Evolutionary conservation across 2,797 vertebrate species (phyloP), one percentile per base, ranked within the genome.

Genomic region (Netta rufina): DNA sequence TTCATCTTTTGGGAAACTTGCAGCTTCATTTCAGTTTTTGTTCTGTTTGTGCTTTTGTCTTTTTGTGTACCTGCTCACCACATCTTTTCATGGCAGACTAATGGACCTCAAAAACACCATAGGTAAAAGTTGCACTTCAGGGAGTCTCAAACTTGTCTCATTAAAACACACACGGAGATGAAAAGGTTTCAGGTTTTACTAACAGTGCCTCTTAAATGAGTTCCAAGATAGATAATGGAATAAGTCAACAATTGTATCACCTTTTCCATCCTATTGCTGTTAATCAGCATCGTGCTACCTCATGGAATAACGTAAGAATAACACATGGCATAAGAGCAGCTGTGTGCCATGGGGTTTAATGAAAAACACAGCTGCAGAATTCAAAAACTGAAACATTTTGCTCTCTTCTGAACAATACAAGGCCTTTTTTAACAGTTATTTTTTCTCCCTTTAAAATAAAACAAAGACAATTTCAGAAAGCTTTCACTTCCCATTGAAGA

Each of bases 391-490:
- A 18, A 25, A 17, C 16, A 9, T 2, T 85, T 85, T 71, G 9
- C 75, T 17, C 82, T 56, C 16, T 71, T 74, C 28, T 62, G 28
- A 87, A 62, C 14, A 73, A 45, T 20, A 45, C 1, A 60, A 70
- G 1, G 1, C 8, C 16, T 36, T 60, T 72, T 3, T 3, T 0
- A 32, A 84, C 81, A 36, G 2, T 33, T 54, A 1, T 4, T 72
- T 71, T 72, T 93, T 70, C 32, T 51, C 8, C 14, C 11, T 82
- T 74, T 56, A 36, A 66, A 56, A 84, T 21, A 66, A 75, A 84
- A 72, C 32, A 25, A 22, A 67, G 33, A 14, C 22, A 1, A 64
- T 61, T 76, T 89, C 32, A 62, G 33, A 53, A 54, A 28, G 24
- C 45, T 89, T 92, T 72, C 32, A 7, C 16, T 66, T 66, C 25